A percentile compares a stretch with the other conserved stretches of the same genome.
These are phyloP conservation scores for Trimorus sp. DNA, from an alignment of 2,888 invertebrate species.

Conservation along the genomic window DNA sequence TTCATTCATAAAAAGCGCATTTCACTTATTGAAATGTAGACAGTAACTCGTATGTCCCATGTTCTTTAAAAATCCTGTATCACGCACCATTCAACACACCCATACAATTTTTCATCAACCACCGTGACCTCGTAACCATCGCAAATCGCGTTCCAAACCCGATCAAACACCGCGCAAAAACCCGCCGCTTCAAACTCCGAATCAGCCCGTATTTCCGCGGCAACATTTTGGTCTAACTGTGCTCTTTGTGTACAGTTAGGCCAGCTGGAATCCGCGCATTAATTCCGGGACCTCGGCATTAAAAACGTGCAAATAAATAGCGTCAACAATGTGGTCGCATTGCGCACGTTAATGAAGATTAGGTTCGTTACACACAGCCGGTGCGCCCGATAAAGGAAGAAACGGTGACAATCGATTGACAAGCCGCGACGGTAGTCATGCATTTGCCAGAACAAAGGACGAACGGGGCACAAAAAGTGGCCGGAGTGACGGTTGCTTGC, in stretches of 20 bases:
- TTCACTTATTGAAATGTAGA: too few species aligned
- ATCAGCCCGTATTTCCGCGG: too few species aligned
- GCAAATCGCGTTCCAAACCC: too few species aligned
- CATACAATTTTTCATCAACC: too few species aligned
- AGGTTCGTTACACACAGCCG: constrained; percentile 45
- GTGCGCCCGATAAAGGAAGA: constrained; percentile 42
- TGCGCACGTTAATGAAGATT: constrained; percentile 57
- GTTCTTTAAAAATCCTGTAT: too few species aligned
- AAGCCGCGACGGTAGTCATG: constrained; percentile 57
- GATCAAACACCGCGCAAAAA: too few species aligned
- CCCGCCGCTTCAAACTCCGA: too few species aligned
- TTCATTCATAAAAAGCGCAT: too few species aligned
- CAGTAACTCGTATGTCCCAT: too few species aligned
- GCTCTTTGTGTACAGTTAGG: neutral
- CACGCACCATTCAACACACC: too few species aligned
- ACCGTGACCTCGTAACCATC: too few species aligned
- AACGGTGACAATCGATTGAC: constrained; percentile 64
- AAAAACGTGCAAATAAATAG: constrained; percentile 38
- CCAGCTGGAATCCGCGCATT: constrained; percentile 15
- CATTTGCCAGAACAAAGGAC: constrained; percentile 64
- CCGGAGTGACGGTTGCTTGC: constrained; percentile 44
- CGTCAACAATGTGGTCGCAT: constrained; percentile 31
- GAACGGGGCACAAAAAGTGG: constrained; percentile 45
- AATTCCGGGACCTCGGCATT: constrained; percentile 24
- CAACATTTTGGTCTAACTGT: too few species aligned